Conservation (phyloP, 2,888 invertebrate species). For the Sarcophaga variegata region DNA sequence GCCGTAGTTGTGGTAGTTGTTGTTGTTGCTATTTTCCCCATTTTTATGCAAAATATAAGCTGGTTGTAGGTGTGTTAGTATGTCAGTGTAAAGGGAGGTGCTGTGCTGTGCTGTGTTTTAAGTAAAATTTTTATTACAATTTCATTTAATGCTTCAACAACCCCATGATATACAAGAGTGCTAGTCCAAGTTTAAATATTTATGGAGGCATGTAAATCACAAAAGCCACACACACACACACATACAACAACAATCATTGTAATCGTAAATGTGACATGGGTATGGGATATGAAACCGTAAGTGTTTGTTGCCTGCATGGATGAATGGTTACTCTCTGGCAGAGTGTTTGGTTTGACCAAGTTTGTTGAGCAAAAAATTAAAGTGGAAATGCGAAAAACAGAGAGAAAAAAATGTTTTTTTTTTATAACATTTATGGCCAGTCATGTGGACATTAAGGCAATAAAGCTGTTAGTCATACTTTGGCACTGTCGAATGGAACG, state of each 20-base stretch:
- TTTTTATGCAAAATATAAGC: neutral
- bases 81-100: neutral
- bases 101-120: neutral
- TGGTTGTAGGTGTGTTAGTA: neutral
- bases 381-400: no score
- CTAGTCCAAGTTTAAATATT: conserved; percentile 40
- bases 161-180: conserved; percentile 12
- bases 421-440: neutral
- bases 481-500: neutral
- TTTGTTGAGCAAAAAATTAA: neutral
- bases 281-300: neutral
- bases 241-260: no score
- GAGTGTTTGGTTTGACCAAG: neutral
- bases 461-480: neutral
- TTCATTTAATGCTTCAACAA: conserved; percentile 49
- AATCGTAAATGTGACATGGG: no score
- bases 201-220: conserved; percentile 25
- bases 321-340: neutral
- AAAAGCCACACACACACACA: neutral
- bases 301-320: neutral
- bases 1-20: no score
- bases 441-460: neutral
- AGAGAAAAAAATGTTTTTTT: neutral
- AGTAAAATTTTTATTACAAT: conserved; percentile 43
- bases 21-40: no score